Evolutionary conservation across 2,888 invertebrate species (phyloP), one percentile per base, ranked within the genome.

Genomic region (Apamea crenata): DNA sequence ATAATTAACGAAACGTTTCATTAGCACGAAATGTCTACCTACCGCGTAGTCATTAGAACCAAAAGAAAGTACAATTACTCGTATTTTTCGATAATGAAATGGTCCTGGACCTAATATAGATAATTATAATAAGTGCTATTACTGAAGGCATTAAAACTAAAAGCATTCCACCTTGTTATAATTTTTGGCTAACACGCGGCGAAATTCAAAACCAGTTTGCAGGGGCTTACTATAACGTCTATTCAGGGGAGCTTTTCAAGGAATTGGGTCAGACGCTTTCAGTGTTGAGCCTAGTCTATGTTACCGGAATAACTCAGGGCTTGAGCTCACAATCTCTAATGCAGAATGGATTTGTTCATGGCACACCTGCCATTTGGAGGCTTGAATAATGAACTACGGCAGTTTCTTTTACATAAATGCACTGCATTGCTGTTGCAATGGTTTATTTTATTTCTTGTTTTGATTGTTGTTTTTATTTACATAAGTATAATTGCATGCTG

Each of bases 1-100:
- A 74, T 85, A 82, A 85, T 85, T 73, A 87, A 36, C 5, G 1
- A 40, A 89, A 88, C 77, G 88, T 82, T 56, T 56, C 25, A 29
- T 87, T 65, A 32, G 44, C 88, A 88, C 86, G 88, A 87, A 89
- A 88, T 82, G 82, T 78, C 83, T 82, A 77, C 81, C 78, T 70
- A 78, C 73, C 71, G 56, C 71, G 56, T 12, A 32, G 66, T 59
- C 73, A 77, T 77, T 73, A 78, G 4, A 2, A 76, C 74, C 69
- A 70, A 84, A 80, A 74, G 85, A 83, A 87, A 83, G 59, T 79
- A 50, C 44, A 74, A 66, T 68, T 82, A 68, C 44, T 44, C 29
- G 69, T 75, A 77, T 74, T 73, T 74, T 83, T 85, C 18, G n/a
- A 83, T 75, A 85, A 53, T 84, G 7, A 81, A 74, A 59, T 32